Evolutionary conservation across 37 sponge, comb jelly and placozoan genomes (phyloP).

Genomic region (Chondrosia reniformis): DNA sequence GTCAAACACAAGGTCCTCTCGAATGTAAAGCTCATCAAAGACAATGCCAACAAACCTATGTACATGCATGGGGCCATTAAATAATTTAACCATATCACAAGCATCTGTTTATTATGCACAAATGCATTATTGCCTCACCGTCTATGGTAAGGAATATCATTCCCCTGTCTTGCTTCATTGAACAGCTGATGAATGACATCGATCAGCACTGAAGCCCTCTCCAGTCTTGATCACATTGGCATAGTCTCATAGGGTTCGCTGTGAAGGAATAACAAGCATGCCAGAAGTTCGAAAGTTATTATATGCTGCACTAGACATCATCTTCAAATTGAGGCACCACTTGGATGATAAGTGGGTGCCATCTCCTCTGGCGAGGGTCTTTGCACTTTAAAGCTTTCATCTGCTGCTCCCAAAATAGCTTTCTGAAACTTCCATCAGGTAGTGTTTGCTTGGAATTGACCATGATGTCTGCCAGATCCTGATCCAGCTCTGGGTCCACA

Average conservation of each 20-base stretch:
- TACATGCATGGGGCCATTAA: too few species aligned
- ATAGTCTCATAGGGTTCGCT: constrained; percentile 52
- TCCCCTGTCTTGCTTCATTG: constrained; percentile 14
- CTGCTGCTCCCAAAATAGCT: constrained; percentile 13
- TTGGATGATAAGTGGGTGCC: constrained; percentile 9
- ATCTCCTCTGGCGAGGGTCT: neutral
- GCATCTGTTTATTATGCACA: too few species aligned
- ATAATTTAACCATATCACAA: too few species aligned
- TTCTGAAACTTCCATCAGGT: neutral
- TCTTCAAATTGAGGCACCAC: constrained; percentile 8
- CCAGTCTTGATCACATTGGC: constrained; percentile 24
- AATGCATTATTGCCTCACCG: neutral
- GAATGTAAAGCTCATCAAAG: constrained; percentile 50
- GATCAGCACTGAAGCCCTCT: constrained; percentile 33
- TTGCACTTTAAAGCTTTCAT: neutral
- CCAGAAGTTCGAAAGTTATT: neutral
- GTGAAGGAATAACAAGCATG: neutral
- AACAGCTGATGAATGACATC: constrained; percentile 33
- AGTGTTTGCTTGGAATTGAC: neutral
- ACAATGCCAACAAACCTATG: constrained; percentile 42
- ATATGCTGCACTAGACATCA: neutral
- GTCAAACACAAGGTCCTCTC: constrained; percentile 48
- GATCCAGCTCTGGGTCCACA: neutral
- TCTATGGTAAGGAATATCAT: neutral
- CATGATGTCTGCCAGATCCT: neutral